These are phyloP conservation scores for Hoplodrina blanda DNA, from an alignment of 2,888 invertebrate genomes.

Conservation along the genomic window DNA sequence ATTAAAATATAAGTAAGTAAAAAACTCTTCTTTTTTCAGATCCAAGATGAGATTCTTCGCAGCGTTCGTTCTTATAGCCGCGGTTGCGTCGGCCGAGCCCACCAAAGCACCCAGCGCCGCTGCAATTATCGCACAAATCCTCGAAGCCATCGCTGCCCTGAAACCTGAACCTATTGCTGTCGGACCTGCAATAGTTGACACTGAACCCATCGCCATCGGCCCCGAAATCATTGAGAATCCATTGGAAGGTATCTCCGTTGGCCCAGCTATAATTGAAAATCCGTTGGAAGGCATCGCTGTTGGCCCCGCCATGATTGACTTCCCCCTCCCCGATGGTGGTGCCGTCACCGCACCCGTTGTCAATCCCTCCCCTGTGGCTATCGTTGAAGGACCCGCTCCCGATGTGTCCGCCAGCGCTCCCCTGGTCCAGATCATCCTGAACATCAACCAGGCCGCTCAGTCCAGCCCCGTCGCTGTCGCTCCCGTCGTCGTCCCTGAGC, in stretches of 20 bases:
- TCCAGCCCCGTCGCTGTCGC: conserved; percentile 32
- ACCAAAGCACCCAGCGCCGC: conserved; percentile 72
- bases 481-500: conserved; percentile 61
- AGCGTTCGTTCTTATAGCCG: conserved; percentile 75
- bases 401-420: conserved; percentile 41
- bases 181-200: conserved; percentile 33
- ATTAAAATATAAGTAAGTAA: too few relatives aligned
- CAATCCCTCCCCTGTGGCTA: conserved; percentile 38
- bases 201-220: conserved; percentile 39
- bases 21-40: conserved; percentile 65
- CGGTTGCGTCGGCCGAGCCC: conserved; percentile 75
- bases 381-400: conserved; percentile 20
- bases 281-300: conserved; percentile 32
- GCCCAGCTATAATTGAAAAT: conserved; percentile 29
- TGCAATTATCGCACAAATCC: conserved; percentile 22
- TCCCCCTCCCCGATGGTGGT: conserved; percentile 47
- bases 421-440: conserved; percentile 69
- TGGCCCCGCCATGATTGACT: conserved; percentile 58
- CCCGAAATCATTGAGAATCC: conserved; percentile 31
- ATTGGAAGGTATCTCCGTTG: conserved; percentile 41
- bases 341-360: conserved; percentile 29
- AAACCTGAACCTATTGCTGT: conserved; percentile 29
- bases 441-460: conserved; percentile 61
- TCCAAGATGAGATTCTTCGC: conserved; percentile 79
- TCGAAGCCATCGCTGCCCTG: conserved; percentile 24